A percentile compares a stretch with the other conserved stretches of the same genome.
Conservation (phyloP, 2,888 invertebrate species). For the Rhagium mordax region DNA sequence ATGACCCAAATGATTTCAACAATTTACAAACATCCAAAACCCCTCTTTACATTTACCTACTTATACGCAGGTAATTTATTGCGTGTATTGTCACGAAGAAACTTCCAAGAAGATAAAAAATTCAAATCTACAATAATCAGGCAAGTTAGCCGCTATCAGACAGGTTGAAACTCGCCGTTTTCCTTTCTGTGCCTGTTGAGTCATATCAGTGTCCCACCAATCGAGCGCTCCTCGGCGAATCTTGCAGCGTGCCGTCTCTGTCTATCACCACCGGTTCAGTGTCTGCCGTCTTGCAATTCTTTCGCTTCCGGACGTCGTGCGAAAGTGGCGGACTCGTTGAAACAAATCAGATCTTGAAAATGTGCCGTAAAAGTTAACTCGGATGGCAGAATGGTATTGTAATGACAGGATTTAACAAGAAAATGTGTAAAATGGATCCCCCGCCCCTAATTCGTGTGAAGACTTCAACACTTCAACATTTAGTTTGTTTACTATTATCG, state of each 20-base stretch:
- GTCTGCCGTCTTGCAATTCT: neutral
- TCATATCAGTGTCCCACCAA: conserved; percentile 21
- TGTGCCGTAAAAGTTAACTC: conserved; percentile 33
- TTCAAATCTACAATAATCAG: neutral
- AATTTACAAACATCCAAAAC: too few relatives aligned
- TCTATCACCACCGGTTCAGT: neutral
- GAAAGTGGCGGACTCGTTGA: conserved; percentile 39
- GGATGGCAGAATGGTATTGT: conserved; percentile 8
- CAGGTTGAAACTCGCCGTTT: conserved; percentile 26
- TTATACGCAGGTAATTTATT: too few relatives aligned
- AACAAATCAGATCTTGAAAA: conserved; percentile 40
- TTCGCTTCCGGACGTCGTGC: neutral
- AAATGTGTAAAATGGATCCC: conserved; percentile 46
- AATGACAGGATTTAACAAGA: conserved; percentile 48
- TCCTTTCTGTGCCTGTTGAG: conserved; percentile 16
- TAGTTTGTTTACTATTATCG: conserved; percentile 41
- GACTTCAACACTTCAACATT: conserved; percentile 33
- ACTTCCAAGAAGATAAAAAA: too few relatives aligned
- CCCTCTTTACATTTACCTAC: too few relatives aligned
- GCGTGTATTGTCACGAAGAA: too few relatives aligned
- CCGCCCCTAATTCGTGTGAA: conserved; percentile 36
- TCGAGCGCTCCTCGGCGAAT: neutral
- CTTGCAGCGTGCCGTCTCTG: neutral
- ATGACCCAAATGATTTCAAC: too few relatives aligned
- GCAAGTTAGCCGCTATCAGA: neutral